Base-by-base conservation (phyloP, 2,113 vertebrate species). In the Neolamprologus longior region DNA sequence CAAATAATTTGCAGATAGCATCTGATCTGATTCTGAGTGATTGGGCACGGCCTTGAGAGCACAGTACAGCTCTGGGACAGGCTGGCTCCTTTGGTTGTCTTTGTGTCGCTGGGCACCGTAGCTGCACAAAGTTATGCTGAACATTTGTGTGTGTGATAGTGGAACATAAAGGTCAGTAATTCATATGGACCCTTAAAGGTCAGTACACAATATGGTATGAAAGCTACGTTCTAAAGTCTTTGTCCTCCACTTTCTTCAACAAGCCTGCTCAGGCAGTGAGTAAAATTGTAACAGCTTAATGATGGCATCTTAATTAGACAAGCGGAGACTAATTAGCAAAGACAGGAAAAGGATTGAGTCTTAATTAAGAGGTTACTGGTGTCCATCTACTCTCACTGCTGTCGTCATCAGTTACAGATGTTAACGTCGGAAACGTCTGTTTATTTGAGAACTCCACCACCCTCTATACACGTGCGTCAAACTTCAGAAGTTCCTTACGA, bases 291-390 rank as follows among this genome's bases (percentile, higher is more conserved):
- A 21, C 73, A 21, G 79, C 84, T 81, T 58, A 37, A 88, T 87
- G 85, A 91, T 58, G 42, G 88, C 86, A 89, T 93, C 84, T 93
- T 95, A 94, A 94, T 95, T 93, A 92, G 94, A 94, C 87, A 68
- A 87, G 85, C 53, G 4, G 81, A 83, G 63, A 91, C 93, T 94
- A 93, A 95, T 94, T 93, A 90, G 89, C 89, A 87, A 88, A 86
- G 92, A 92, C 91, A 83, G 79, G 81, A 85, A 91, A 89, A 86
- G 53, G 45, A 90, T 66, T 82, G 83, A 89, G 91, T 91, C 91
- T 93, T 95, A 93, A 94, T 95, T 92, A 93, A 92, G 71, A 92
- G 88, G 90, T 86, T 89, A 86, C 66, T 9, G 40, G 81, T 80
- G 58, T 86, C 86, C 82, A 24, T 93, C 85, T 66, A 76, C 80